These are phyloP conservation scores for Strigamia maritima DNA, from an alignment of 2,888 invertebrate species.

Conservation along the genomic window DNA sequence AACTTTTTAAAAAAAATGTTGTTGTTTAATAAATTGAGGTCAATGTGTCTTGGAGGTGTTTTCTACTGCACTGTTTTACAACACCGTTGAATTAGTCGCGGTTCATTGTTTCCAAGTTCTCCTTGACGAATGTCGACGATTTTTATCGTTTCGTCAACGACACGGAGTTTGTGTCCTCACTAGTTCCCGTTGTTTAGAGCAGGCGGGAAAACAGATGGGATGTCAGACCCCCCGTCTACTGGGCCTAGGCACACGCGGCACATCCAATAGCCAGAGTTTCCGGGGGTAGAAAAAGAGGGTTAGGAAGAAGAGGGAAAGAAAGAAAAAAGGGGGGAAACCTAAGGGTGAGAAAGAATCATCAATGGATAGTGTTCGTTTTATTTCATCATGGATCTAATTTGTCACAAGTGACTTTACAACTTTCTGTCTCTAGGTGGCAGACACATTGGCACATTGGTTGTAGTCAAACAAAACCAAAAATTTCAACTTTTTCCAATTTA, in stretches of 20 bases:
- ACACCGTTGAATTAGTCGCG: neutral
- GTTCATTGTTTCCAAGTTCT: neutral
- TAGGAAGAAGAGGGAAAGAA: neutral
- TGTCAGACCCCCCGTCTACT: slow-evolving; percentile 19
- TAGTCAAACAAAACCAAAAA: too few species aligned
- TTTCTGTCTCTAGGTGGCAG: neutral
- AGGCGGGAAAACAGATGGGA: slow-evolving; percentile 23
- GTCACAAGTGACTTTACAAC: slow-evolving; percentile 6
- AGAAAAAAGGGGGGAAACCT: neutral
- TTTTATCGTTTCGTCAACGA: slow-evolving; percentile 16
- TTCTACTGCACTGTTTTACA: neutral
- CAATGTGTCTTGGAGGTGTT: neutral
- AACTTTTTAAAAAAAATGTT: neutral
- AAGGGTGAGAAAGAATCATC: neutral
- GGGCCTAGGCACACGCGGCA: slow-evolving; percentile 11
- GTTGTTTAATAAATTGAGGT: neutral
- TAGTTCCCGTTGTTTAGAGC: neutral
- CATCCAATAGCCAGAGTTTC: slow-evolving; percentile 23
- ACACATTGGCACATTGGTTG: too few species aligned
- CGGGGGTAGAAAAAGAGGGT: slow-evolving; percentile 19
- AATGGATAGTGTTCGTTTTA: neutral
- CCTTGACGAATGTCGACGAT: slow-evolving; percentile 10
- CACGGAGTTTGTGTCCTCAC: neutral
- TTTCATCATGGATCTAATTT: neutral
- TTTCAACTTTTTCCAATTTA: too few species aligned